A percentile compares a stretch with the other conserved stretches of the same genome.
Conservation (phyloP, 2,888 invertebrate species). For the Buathra laborator region DNA sequence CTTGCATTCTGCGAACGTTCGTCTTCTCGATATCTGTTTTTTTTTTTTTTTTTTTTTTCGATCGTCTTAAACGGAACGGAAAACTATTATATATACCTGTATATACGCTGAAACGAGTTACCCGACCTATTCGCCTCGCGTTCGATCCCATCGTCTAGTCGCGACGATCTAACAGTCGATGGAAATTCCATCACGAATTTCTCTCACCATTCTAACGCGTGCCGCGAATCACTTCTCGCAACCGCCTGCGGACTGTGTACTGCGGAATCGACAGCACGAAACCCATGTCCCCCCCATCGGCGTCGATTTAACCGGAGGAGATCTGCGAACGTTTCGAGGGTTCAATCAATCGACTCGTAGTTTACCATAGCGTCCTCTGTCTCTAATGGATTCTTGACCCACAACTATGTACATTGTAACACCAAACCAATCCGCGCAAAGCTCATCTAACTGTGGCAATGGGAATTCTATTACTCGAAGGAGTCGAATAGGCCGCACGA, state of each 20-base stretch:
- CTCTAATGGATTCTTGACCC: conserved; percentile 73
- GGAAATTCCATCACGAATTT: conserved; percentile 70
- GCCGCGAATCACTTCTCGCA: conserved; percentile 68
- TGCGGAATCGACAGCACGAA: conserved; percentile 5
- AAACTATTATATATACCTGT: background rate
- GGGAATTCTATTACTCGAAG: conserved; percentile 22
- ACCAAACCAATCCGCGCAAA: background rate
- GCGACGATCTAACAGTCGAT: conserved; percentile 54
- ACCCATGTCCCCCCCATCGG: conserved; percentile 6
- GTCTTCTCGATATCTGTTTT: background rate
- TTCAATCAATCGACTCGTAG: conserved; percentile 47
- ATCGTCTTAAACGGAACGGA: conserved; percentile 12
- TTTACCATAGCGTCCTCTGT: conserved; percentile 31
- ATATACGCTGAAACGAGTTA: background rate
- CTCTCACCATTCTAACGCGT: conserved; percentile 65
- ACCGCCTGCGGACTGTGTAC: conserved; percentile 28
- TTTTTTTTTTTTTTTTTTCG: background rate
- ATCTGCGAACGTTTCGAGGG: conserved; percentile 30
- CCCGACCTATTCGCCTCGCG: conserved; percentile 9
- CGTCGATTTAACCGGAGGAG: conserved; percentile 13
- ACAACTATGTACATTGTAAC: conserved; percentile 61
- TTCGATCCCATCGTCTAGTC: conserved; percentile 1
- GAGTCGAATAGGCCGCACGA: background rate
- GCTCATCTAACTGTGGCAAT: conserved; percentile 13
- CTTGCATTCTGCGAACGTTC: conserved; percentile 3